Conservation (phyloP, 2,888 invertebrate species). For the Chloromyia formosa region DNA sequence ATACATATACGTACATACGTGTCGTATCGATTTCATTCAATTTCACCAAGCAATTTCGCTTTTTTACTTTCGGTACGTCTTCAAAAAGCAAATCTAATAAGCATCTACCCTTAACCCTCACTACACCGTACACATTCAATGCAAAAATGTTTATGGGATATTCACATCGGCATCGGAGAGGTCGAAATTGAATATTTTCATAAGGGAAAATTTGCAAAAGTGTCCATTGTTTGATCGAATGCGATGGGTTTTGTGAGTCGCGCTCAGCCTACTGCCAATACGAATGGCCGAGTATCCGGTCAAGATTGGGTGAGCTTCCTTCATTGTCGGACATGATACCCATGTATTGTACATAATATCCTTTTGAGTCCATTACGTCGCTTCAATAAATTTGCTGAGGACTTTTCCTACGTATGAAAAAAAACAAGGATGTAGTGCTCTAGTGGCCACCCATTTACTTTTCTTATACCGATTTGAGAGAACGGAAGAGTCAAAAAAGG, state of each 20-base stretch:
- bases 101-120: neutral
- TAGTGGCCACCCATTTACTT: slow-evolving; percentile 26
- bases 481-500: slow-evolving; percentile 19
- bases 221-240: slow-evolving; percentile 31
- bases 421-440: slow-evolving; percentile 5
- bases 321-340: slow-evolving; percentile 17
- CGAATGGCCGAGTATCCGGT: neutral
- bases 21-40: slow-evolving; percentile 39
- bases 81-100: slow-evolving; percentile 30
- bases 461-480: slow-evolving; percentile 10
- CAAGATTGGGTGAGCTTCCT: neutral
- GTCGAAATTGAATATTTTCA: slow-evolving; percentile 38
- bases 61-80: slow-evolving; percentile 13
- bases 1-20: no score
- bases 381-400: slow-evolving; percentile 38
- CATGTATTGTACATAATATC: no score
- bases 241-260: slow-evolving; percentile 13
- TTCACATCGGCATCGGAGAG: neutral
- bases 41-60: slow-evolving; percentile 23
- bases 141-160: neutral
- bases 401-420: slow-evolving; percentile 15
- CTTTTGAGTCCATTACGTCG: slow-evolving; percentile 38
- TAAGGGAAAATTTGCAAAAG: slow-evolving; percentile 36
- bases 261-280: neutral
- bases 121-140: neutral